Conservation (phyloP, 2,797 vertebrate species). For the Sebastes baramenuke region DNA sequence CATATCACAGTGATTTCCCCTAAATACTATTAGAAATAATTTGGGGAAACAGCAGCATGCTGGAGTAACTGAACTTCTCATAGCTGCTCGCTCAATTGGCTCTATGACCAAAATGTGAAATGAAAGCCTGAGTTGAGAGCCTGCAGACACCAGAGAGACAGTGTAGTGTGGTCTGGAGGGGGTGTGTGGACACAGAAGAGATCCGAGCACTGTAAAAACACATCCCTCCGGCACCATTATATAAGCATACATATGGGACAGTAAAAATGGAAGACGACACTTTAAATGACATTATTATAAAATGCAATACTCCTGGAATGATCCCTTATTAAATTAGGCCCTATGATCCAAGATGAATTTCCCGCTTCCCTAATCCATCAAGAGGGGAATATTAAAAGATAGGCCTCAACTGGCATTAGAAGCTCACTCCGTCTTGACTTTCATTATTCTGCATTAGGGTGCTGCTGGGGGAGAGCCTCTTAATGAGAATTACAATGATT, state of each 20-base stretch:
- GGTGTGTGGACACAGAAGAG: constrained; percentile 67
- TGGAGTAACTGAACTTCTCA: constrained; percentile 69
- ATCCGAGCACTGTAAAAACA: constrained; percentile 91
- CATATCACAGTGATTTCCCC: constrained; percentile 70
- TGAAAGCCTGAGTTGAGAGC: constrained; percentile 68
- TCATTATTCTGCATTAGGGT: constrained; percentile 99
- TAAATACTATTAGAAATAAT: constrained; percentile 80
- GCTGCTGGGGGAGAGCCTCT: constrained; percentile 99
- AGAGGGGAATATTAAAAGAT: constrained; percentile 99
- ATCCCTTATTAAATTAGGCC: constrained; percentile 99
- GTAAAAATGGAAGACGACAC: constrained; percentile 99
- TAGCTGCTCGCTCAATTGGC: constrained; percentile 72
- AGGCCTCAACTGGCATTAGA: constrained; percentile 99
- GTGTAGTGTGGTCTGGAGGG: constrained; percentile 66
- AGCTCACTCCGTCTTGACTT: constrained; percentile 99
- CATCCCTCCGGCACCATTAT: constrained; percentile 95
- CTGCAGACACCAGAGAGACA: constrained; percentile 57
- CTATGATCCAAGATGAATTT: constrained; percentile 99
- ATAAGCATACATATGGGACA: constrained; percentile 99
- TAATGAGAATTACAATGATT: constrained; percentile 99
- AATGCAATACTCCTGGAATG: constrained; percentile 99
- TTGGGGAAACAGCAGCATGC: constrained; percentile 65
- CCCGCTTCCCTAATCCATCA: constrained; percentile 99
- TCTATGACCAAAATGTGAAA: constrained; percentile 70
- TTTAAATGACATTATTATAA: constrained; percentile 99